Base-by-base conservation (phyloP, 2,888 invertebrate genomes). In the Cynaeus angustus region DNA sequence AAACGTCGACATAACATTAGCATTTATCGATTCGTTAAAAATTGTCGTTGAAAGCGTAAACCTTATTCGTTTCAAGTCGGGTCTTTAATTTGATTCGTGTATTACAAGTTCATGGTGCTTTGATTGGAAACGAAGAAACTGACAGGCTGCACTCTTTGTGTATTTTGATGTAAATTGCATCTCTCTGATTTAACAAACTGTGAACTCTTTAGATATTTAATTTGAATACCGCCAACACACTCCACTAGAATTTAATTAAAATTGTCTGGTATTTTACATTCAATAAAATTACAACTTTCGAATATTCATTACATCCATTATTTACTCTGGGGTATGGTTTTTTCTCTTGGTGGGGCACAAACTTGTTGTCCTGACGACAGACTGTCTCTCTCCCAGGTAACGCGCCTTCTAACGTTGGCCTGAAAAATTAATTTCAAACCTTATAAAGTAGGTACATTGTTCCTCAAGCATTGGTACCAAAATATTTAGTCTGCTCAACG, bases 281-380 rank as follows among this genome's bases (percentile, higher is more conserved):
- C 45, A 45, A 28, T 41, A 41, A 14, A 56, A 56, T 56, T 26
- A 38, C 8, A 33, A 55, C 41, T 21, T 38, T 21, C 13, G 8
- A 56, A 21, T 56, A 16, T 16, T 28, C 16, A 50, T 50, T 48
- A 48, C n/a, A 48, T 66, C 10, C 48, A 46, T 58, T 56, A 46
- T 50, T 50, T 52, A 9, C 28, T 10, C 58, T n/a, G 38, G 46
- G 43, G 43, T 37, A 58, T 41, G 26, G 45, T 46, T 46, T 59
- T 59, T 46, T 59, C 43, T 13, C 13, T 6, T 43, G 45, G 45
- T 33, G 37, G 37, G 53, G 26, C 41, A 52, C 41, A 41, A 33
- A 43, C 33, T 46, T 55, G 68, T 68, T 62, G 68, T 62, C 68
- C 55, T 68, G 62, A 26, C 68, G 68, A 68, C 68, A 62, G 55